phyloP scores from a whole-genome alignment of 2,113 vertebrate genomes.

The Helogale parvula region DNA sequence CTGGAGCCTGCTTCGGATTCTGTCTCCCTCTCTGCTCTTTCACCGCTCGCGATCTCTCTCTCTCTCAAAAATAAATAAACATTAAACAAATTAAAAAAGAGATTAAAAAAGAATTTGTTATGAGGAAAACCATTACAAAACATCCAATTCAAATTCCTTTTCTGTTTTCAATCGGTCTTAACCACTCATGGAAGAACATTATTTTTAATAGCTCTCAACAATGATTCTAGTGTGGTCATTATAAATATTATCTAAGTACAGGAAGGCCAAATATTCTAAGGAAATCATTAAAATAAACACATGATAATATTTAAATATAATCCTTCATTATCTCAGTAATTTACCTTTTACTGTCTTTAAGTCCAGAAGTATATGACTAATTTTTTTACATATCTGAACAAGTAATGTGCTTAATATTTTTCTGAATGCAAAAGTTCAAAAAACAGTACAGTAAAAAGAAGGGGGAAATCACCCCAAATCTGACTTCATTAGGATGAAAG shows the following conservation, averaged over 20 bases:
- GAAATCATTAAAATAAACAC: background rate
- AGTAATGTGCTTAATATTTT: background rate
- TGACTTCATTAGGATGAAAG: background rate
- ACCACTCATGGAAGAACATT: background rate
- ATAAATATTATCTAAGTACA: background rate
- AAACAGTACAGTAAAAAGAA: background rate
- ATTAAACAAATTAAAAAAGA: no score
- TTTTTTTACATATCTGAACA: background rate
- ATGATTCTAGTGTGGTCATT: background rate
- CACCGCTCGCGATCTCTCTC: no score
- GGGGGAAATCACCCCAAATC: background rate
- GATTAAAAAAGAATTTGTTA: background rate
- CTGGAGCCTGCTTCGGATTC: no score
- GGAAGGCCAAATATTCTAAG: background rate
- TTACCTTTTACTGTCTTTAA: background rate
- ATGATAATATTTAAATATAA: background rate
- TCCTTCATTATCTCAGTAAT: constrained; percentile 21
- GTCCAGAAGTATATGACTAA: background rate
- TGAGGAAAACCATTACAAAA: background rate
- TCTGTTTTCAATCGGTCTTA: background rate
- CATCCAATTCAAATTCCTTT: background rate
- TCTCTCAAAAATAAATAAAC: no score
- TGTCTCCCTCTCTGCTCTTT: no score
- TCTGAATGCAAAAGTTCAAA: background rate
- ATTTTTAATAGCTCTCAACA: background rate